A percentile compares a stretch with the other conserved stretches of the same genome.
phyloP scores from a whole-genome alignment of 1,140 invertebrate species.

The Drosophila seguyi region DNA sequence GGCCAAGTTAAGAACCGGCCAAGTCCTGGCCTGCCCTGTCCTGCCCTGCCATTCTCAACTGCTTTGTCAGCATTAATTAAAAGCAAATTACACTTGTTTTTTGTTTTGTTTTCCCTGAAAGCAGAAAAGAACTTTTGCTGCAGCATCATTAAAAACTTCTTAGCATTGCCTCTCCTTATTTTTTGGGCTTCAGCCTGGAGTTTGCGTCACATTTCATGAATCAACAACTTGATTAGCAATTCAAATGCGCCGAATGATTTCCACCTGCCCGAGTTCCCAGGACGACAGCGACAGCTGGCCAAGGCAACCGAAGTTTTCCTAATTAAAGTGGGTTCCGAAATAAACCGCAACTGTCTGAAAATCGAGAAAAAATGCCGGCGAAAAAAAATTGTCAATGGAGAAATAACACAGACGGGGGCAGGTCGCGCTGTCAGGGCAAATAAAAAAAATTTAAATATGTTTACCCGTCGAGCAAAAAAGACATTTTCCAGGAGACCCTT shows the following conservation, averaged over 20 bases:
- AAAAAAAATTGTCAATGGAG: slow-evolving; percentile 53
- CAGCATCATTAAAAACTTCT: slow-evolving; percentile 82
- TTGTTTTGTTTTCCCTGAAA: slow-evolving; percentile 35
- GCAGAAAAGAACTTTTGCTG: slow-evolving; percentile 53
- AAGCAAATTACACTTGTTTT: slow-evolving; percentile 68
- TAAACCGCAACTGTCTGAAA: slow-evolving; percentile 49
- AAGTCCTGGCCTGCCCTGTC: slow-evolving; percentile 1
- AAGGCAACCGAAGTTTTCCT: slow-evolving; percentile 54
- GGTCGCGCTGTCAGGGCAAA: slow-evolving; percentile 21
- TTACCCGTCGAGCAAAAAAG: slow-evolving; percentile 43
- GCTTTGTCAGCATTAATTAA: slow-evolving; percentile 72
- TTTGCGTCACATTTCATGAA: slow-evolving; percentile 60
- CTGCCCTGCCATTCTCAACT: slow-evolving; percentile 18
- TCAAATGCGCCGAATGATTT: slow-evolving; percentile 59
- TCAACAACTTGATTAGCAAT: slow-evolving; percentile 78
- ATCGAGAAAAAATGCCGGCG: slow-evolving; percentile 30
- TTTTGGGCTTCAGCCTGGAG: slow-evolving; percentile 9
- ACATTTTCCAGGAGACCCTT: slow-evolving; percentile 44
- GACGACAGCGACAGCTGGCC: slow-evolving; percentile 62
- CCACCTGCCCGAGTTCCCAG: slow-evolving; percentile 62
- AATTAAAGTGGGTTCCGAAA: slow-evolving; percentile 73
- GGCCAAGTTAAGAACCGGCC: slow-evolving; percentile 37
- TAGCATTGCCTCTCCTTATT: slow-evolving; percentile 33
- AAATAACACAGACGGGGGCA: slow-evolving; percentile 24
- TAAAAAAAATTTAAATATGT: slow-evolving; percentile 54